Evolutionary conservation across 2,113 vertebrate genomes (phyloP).

Genomic region (Rhizomys pruinosus): DNA sequence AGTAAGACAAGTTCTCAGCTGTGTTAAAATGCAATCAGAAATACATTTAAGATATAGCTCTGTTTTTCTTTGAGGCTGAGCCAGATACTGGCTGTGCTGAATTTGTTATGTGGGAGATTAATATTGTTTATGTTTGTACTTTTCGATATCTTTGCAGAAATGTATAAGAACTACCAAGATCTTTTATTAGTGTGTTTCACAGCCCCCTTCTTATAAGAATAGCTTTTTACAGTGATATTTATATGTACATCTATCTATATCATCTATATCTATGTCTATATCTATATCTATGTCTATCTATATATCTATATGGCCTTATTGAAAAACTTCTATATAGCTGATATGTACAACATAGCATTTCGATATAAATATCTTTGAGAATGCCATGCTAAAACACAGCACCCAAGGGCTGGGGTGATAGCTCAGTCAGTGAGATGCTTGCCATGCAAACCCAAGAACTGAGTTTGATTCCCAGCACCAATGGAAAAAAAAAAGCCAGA

Average conservation of each 20-base stretch:
- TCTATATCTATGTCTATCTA: too few relatives aligned
- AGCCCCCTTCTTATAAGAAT: neutral
- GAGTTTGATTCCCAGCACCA: too few relatives aligned
- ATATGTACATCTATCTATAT: too few relatives aligned
- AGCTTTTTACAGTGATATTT: neutral
- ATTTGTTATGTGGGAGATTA: conserved; percentile 46
- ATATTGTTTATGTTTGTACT: conserved; percentile 54
- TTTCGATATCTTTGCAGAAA: conserved; percentile 47
- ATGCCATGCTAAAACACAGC: neutral
- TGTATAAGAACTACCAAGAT: conserved; percentile 6
- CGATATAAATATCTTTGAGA: neutral
- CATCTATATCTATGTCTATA: too few relatives aligned
- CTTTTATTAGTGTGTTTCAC: neutral
- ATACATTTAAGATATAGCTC: neutral
- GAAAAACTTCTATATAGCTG: neutral
- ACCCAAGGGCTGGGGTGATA: neutral
- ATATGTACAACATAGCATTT: neutral
- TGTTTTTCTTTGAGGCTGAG: conserved; percentile 42
- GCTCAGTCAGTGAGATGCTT: neutral
- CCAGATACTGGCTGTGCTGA: neutral
- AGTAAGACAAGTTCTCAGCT: conserved; percentile 30
- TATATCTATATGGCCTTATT: too few relatives aligned
- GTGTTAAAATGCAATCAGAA: conserved; percentile 52
- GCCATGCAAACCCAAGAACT: too few relatives aligned
- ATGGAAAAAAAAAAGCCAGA: neutral